Conservation (phyloP, 2,113 vertebrate species). For the Psittacula cyanocephala region DNA sequence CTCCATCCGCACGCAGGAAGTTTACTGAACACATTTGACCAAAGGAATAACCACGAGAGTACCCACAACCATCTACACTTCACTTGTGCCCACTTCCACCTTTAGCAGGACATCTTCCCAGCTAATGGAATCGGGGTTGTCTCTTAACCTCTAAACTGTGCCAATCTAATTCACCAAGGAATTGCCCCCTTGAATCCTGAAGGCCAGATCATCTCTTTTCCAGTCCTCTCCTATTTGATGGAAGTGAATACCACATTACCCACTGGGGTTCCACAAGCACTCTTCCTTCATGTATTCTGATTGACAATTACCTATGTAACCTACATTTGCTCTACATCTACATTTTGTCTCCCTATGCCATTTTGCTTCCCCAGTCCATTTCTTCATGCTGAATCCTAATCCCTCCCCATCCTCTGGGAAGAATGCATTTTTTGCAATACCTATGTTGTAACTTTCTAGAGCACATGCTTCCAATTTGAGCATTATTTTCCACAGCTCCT, state of each 20-base stretch:
- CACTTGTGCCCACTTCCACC: background rate
- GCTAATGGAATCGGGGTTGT: background rate
- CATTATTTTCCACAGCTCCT: conserved; percentile 59
- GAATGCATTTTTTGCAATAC: conserved; percentile 57
- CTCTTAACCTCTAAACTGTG: background rate
- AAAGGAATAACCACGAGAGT: background rate
- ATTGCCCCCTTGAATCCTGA: background rate
- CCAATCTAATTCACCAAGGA: background rate
- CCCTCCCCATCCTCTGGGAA: conserved; percentile 13
- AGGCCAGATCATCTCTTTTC: background rate
- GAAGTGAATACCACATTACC: background rate
- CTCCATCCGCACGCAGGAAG: background rate
- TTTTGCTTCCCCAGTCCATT: background rate
- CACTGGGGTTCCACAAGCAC: background rate
- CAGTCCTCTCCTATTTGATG: rapidly evolving
- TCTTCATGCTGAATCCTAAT: background rate
- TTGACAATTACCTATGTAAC: background rate
- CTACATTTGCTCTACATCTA: background rate
- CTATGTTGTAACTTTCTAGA: conserved; percentile 52
- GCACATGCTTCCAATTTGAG: conserved; percentile 69
- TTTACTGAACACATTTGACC: background rate
- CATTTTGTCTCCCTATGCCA: background rate
- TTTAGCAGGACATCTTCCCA: background rate
- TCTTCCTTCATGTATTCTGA: rapidly evolving
- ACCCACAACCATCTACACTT: background rate